Percentiles rank a stretch among this genome's conserved stretches.
Conservation (phyloP, 2,797 vertebrate species). For the Cyprinodon diabolis region DNA sequence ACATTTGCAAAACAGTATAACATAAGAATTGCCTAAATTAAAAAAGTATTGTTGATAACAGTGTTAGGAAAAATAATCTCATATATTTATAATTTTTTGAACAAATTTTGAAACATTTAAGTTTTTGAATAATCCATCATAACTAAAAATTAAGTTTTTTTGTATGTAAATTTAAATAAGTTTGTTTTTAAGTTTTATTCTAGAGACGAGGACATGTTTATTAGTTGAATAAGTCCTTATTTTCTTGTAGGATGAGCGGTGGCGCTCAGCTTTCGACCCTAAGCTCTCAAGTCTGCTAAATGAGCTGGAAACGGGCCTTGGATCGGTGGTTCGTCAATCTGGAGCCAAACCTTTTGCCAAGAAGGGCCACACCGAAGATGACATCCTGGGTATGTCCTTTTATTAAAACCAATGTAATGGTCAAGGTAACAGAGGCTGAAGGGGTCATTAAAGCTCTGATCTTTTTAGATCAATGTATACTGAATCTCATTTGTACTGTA, state of each 20-base stretch:
- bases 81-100: not conserved
- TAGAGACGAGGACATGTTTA: not conserved
- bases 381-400: slow-evolving; percentile 82
- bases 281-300: slow-evolving; percentile 91
- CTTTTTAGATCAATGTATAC: not conserved
- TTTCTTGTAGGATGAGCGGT: slow-evolving; percentile 87
- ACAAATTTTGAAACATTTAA: not conserved
- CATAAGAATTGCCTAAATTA: not conserved
- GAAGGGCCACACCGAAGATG: slow-evolving; percentile 82
- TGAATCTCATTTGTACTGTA: not conserved
- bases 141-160: not conserved
- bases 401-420: not conserved
- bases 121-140: not conserved
- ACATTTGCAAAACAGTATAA: not conserved
- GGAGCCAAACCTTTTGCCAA: slow-evolving; percentile 73
- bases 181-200: not conserved
- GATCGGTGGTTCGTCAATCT: slow-evolving; percentile 86
- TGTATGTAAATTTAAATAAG: not conserved
- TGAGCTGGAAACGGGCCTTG: slow-evolving; percentile 91
- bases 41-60: not conserved
- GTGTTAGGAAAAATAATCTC: not conserved
- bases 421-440: not conserved
- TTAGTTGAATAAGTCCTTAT: not conserved
- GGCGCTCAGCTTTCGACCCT: slow-evolving; percentile 91
- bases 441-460: not conserved